A percentile compares a stretch with the other conserved stretches of the same genome.
These are phyloP conservation scores for Antigone vipio DNA, from an alignment of 2,113 vertebrate species.

Conservation along the genomic window DNA sequence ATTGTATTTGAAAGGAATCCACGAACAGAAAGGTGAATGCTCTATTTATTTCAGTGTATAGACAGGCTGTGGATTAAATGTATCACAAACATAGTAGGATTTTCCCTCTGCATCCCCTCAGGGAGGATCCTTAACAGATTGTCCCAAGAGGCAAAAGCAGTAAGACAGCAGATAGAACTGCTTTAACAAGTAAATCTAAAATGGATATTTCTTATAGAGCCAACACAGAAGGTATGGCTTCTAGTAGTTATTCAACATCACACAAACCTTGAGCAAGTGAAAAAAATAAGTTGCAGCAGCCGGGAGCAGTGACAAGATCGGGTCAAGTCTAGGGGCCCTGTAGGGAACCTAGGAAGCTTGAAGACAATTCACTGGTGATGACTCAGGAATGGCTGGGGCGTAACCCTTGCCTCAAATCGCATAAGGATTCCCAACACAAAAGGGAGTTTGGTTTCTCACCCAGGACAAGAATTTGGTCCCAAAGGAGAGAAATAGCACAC, in stretches of 20 bases:
- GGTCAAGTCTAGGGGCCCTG: not conserved
- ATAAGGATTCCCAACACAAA: not conserved
- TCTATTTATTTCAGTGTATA: not conserved
- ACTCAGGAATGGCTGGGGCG: not conserved
- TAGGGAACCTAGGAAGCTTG: not conserved
- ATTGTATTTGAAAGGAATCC: constrained; percentile 16
- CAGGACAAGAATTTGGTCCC: not conserved
- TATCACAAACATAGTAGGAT: not conserved
- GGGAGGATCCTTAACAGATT: not conserved
- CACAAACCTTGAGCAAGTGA: not conserved
- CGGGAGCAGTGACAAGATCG: accelerated
- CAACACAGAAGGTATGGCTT: not conserved
- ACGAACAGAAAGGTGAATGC: not conserved
- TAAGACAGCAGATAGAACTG: not conserved
- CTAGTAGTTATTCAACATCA: not conserved
- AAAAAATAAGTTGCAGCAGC: not conserved
- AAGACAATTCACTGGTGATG: not conserved
- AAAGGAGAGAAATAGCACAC: not conserved
- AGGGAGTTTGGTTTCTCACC: not conserved
- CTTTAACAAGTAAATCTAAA: not conserved
- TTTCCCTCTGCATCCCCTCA: not conserved
- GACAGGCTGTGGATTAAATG: not conserved
- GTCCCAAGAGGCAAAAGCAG: not conserved
- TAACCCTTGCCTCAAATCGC: not conserved
- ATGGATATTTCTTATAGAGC: not conserved